Evolutionary conservation across 2,113 vertebrate species (phyloP).

Genomic region (Pelecanus crispus): DNA sequence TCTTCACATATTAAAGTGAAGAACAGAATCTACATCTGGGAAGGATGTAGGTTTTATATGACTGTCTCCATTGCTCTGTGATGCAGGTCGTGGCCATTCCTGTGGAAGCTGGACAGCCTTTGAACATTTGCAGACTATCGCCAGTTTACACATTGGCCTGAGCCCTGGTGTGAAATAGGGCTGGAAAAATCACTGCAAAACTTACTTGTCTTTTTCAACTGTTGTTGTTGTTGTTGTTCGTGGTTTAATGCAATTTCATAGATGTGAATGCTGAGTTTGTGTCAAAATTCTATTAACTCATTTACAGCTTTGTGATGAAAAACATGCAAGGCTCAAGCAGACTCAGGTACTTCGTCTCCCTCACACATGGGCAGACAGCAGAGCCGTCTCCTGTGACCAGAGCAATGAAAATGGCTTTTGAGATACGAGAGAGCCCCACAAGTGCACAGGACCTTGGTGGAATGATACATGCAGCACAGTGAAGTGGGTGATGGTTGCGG

Average conservation of each 20-base stretch:
- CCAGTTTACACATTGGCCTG: not conserved
- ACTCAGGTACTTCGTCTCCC: not conserved
- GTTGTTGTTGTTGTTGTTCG: too few species aligned
- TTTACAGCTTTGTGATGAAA: not conserved
- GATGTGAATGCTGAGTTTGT: not conserved
- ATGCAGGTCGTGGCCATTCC: not conserved
- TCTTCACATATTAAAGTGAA: not conserved
- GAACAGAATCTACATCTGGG: not conserved
- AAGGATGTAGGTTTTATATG: not conserved
- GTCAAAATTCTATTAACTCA: not conserved
- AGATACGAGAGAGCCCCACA: rapidly evolving
- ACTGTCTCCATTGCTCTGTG: not conserved
- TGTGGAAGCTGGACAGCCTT: not conserved
- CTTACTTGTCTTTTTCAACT: not conserved
- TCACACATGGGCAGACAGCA: not conserved
- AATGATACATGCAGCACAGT: not conserved
- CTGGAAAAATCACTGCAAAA: not conserved
- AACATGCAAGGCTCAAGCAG: not conserved
- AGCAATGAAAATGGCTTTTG: not conserved
- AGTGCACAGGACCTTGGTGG: not conserved
- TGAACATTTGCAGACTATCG: not conserved
- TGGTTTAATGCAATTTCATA: not conserved
- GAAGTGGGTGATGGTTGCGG: not conserved
- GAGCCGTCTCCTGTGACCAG: not conserved
- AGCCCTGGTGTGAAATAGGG: not conserved